Conservation (phyloP, 1,140 invertebrate species). For the Orchestia grillus region DNA sequence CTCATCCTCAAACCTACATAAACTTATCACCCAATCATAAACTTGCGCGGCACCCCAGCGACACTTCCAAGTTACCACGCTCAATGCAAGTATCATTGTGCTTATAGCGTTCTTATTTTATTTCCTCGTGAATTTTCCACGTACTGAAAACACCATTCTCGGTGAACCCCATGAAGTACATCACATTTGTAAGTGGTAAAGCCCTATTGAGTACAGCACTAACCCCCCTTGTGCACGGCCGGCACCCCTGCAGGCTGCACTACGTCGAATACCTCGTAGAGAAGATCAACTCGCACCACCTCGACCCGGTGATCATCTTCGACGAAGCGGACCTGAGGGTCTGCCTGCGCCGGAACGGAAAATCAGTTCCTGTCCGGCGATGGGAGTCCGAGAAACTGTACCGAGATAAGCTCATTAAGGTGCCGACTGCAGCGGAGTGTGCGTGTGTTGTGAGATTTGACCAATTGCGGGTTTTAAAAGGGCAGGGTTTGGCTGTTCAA, state of each 20-base stretch:
- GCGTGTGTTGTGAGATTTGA: neutral
- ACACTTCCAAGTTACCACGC: neutral
- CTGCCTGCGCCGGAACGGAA: conserved; percentile 70
- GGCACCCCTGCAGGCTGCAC: conserved; percentile 71
- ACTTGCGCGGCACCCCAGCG: neutral
- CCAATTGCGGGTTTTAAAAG: no score
- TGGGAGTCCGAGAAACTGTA: conserved; percentile 75
- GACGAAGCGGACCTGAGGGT: conserved; percentile 71
- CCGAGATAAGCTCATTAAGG: conserved; percentile 69
- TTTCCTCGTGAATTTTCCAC: neutral
- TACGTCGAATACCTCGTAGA: conserved; percentile 75
- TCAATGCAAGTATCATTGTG: neutral
- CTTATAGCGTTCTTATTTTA: neutral
- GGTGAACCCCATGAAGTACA: neutral
- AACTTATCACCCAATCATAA: neutral
- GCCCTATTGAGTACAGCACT: no score
- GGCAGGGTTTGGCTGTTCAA: no score
- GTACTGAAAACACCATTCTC: neutral
- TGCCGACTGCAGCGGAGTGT: conserved; percentile 54
- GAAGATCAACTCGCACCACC: conserved; percentile 72
- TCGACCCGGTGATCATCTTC: conserved; percentile 74
- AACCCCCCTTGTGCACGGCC: neutral
- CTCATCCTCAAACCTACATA: neutral
- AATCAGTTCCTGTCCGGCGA: conserved; percentile 69
- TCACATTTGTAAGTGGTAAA: neutral